Percentiles rank a stretch among this genome's conserved stretches.
These are phyloP conservation scores for Oasisia sp. DNA, from an alignment of 2,888 invertebrate species.

Conservation along the genomic window DNA sequence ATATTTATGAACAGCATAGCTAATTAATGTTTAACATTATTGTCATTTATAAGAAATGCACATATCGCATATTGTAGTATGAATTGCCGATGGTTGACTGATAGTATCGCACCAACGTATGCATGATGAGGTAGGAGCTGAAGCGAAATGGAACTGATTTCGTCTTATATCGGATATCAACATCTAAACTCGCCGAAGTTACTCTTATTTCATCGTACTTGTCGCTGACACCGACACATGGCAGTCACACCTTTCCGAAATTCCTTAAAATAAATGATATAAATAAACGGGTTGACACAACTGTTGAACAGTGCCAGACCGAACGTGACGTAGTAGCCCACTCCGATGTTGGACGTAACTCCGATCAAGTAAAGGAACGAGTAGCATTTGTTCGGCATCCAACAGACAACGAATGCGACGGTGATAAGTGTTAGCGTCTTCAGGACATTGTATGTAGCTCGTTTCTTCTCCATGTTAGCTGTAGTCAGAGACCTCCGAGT, in stretches of 20 bases:
- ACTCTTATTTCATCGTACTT: background rate
- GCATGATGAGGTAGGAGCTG: too few relatives aligned
- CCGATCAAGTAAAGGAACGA: background rate
- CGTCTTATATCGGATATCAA: too few relatives aligned
- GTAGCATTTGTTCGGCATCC: constrained; percentile 22
- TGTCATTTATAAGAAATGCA: too few relatives aligned
- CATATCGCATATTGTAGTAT: too few relatives aligned
- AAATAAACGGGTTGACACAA: constrained; percentile 18
- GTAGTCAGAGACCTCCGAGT: background rate
- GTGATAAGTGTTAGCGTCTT: background rate
- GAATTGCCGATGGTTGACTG: too few relatives aligned
- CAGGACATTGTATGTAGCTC: background rate
- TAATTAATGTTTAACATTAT: too few relatives aligned
- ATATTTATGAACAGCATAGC: too few relatives aligned
- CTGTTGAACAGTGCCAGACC: background rate
- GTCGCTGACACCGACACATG: background rate
- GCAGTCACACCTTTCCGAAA: background rate
- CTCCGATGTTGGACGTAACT: background rate
- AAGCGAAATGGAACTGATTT: too few relatives aligned
- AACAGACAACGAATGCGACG: constrained; percentile 7
- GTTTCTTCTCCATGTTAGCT: background rate
- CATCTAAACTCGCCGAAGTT: too few relatives aligned
- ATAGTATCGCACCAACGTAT: too few relatives aligned
- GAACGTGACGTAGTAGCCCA: background rate
- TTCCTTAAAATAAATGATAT: background rate